Evolutionary conservation across 2,888 invertebrate genomes (phyloP).

Genomic region (Pristionchus exspectatus): DNA sequence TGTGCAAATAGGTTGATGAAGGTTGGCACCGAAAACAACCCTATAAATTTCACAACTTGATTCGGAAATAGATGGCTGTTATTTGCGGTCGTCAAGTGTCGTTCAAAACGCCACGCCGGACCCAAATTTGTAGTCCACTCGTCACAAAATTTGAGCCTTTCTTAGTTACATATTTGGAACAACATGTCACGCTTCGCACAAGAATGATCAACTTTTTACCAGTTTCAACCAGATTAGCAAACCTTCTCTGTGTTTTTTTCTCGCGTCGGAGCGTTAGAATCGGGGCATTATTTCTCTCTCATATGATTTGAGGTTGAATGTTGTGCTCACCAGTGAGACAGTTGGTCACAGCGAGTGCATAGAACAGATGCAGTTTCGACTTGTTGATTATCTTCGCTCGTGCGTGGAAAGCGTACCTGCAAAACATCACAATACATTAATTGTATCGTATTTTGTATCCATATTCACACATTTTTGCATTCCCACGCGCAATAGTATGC

Average conservation of each 20-base stretch:
- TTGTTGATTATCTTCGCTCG: conserved; percentile 63
- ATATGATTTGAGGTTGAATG: too few relatives aligned
- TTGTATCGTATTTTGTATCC: not conserved
- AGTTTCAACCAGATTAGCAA: too few relatives aligned
- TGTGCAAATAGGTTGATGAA: conserved; percentile 61
- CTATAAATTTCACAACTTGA: too few relatives aligned
- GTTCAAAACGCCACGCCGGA: too few relatives aligned
- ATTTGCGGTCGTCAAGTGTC: too few relatives aligned
- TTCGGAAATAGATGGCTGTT: too few relatives aligned
- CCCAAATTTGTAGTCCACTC: not conserved
- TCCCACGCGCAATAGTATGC: too few relatives aligned
- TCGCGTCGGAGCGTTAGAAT: too few relatives aligned
- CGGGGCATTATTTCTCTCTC: too few relatives aligned
- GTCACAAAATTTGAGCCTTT: not conserved
- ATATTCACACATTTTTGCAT: not conserved
- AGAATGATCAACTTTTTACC: not conserved
- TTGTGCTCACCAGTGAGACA: conserved; percentile 62
- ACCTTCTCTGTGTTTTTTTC: too few relatives aligned
- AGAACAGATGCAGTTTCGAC: conserved; percentile 66
- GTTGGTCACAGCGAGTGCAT: conserved; percentile 67
- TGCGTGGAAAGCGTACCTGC: conserved; percentile 58
- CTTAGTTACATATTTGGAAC: too few relatives aligned
- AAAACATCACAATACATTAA: not conserved
- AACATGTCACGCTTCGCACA: not conserved
- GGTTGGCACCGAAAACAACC: conserved; percentile 68